Percentiles rank a stretch among this genome's conserved stretches.
phyloP scores from a whole-genome alignment of 1,140 invertebrate genomes.

The Drosophila lacteicornis region DNA sequence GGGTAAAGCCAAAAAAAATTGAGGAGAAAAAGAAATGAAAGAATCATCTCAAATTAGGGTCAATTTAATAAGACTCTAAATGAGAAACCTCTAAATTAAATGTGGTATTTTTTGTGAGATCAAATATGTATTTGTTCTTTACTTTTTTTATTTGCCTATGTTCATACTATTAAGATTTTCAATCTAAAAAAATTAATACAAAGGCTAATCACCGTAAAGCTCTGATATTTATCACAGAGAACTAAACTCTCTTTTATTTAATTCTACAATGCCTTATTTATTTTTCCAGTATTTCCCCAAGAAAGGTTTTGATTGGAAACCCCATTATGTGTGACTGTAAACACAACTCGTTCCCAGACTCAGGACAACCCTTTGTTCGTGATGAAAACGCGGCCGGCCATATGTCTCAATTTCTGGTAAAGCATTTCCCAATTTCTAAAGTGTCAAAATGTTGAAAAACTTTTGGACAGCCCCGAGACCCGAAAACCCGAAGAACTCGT shows the following conservation, averaged over 20 bases:
- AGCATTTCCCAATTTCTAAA: constrained; percentile 38
- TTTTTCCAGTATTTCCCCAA: not conserved
- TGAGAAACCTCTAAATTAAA: not conserved
- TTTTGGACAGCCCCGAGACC: constrained; percentile 35
- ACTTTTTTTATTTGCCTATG: too few relatives aligned
- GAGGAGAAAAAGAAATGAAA: not conserved
- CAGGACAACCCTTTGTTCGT: constrained; percentile 38
- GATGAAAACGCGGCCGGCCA: constrained; percentile 31
- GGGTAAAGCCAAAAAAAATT: too few relatives aligned
- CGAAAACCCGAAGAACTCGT: constrained; percentile 34
- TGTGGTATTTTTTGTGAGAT: not conserved
- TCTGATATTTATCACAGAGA: not conserved
- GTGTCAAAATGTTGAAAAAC: constrained; percentile 59
- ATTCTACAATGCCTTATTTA: not conserved
- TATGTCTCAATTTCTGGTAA: constrained; percentile 67
- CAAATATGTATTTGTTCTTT: not conserved
- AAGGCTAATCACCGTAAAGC: too few relatives aligned
- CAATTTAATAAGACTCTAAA: constrained; percentile 6
- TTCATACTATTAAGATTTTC: not conserved
- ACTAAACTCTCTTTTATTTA: not conserved
- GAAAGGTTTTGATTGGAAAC: not conserved
- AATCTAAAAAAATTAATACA: too few relatives aligned
- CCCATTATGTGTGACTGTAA: not conserved
- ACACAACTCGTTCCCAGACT: not conserved
- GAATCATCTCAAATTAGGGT: constrained; percentile 3